Evolutionary conservation across 2,888 invertebrate genomes (phyloP).

Genomic region (Actias luna): DNA sequence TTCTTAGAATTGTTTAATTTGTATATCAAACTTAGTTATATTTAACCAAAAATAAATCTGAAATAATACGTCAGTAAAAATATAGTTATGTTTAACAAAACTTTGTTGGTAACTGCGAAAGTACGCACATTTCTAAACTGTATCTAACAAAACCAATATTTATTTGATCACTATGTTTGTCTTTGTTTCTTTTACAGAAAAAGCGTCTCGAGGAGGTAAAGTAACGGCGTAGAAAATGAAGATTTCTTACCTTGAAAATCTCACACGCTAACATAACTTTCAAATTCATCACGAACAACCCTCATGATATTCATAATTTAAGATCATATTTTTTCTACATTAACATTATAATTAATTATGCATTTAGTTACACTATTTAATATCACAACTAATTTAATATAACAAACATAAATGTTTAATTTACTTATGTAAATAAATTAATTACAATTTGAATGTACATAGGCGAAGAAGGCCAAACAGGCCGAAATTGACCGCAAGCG

Average conservation of each 20-base stretch:
- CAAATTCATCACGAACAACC: neutral
- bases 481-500: slow-evolving; percentile 99
- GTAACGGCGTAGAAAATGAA: slow-evolving; percentile 40
- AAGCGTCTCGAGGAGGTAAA: slow-evolving; percentile 90
- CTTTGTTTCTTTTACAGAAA: slow-evolving; percentile 85
- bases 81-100: too few species aligned
- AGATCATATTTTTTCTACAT: neutral
- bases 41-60: too few species aligned
- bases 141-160: neutral
- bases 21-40: too few species aligned
- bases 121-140: neutral
- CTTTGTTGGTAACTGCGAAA: neutral
- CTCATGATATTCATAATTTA: neutral
- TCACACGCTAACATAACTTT: slow-evolving; percentile 1
- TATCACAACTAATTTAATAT: slow-evolving; percentile 34
- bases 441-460: slow-evolving; percentile 46
- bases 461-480: slow-evolving; percentile 99
- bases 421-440: neutral
- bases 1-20: too few species aligned
- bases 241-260: slow-evolving; percentile 8
- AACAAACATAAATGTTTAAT: slow-evolving; percentile 10
- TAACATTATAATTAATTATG: neutral
- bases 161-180: slow-evolving; percentile 40
- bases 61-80: too few species aligned
- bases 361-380: neutral